These are phyloP conservation scores for Charina bottae DNA, from an alignment of 2,113 vertebrate species.

Conservation along the genomic window DNA sequence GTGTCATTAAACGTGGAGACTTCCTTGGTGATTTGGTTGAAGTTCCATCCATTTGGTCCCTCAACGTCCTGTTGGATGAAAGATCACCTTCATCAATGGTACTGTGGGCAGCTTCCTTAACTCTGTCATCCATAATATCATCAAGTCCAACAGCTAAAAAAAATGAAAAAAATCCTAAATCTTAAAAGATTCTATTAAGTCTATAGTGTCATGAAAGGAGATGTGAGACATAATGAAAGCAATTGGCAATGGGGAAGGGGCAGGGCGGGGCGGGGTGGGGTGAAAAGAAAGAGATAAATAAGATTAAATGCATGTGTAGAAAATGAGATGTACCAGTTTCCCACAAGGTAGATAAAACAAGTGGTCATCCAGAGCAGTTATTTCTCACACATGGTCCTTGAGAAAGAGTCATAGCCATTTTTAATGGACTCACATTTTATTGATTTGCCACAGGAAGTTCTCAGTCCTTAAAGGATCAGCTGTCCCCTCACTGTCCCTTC, in stretches of 20 bases:
- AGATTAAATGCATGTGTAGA: constrained; percentile 17
- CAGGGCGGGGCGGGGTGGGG: background rate
- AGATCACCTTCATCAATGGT: constrained; percentile 80
- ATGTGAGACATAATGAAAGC: constrained; percentile 21
- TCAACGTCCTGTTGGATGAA: constrained; percentile 74
- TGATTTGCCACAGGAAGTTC: constrained; percentile 60
- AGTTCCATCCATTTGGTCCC: constrained; percentile 75
- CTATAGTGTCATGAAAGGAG: constrained; percentile 20
- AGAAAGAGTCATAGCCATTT: constrained; percentile 35
- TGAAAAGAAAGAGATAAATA: background rate
- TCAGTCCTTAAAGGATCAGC: constrained; percentile 65
- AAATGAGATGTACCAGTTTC: constrained; percentile 45
- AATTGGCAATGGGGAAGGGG: constrained; percentile 18
- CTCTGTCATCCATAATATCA: constrained; percentile 81
- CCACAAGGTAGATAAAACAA: constrained; percentile 47
- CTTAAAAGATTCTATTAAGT: constrained; percentile 31
- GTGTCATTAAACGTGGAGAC: constrained; percentile 82
- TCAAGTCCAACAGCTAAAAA: constrained; percentile 80
- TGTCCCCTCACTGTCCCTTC: constrained; percentile 62
- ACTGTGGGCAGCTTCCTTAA: constrained; percentile 79
- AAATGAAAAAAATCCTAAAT: constrained; percentile 59
- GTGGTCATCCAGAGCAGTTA: constrained; percentile 52
- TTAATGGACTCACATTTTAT: constrained; percentile 60
- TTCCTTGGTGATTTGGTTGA: constrained; percentile 80
- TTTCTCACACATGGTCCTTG: constrained; percentile 47